Evolutionary conservation across 2,888 invertebrate genomes (phyloP).

Genomic region (Agrochola circellaris): DNA sequence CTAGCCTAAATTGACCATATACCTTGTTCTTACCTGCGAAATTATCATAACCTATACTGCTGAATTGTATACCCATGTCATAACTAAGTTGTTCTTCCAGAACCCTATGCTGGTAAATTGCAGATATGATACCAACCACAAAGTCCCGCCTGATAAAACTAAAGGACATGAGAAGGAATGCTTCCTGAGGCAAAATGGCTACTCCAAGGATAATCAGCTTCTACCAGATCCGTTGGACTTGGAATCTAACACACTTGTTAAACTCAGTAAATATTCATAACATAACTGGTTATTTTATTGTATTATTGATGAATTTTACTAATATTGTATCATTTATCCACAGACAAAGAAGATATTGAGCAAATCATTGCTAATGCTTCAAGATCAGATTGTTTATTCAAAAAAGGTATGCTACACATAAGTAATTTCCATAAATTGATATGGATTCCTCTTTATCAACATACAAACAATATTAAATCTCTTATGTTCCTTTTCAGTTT

Average conservation of each 20-base stretch:
- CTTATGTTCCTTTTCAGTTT: conserved; percentile 67
- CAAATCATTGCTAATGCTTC: conserved; percentile 79
- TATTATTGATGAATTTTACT: not conserved
- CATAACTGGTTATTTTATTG: not conserved
- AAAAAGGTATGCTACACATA: conserved; percentile 76
- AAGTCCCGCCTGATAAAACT: conserved; percentile 70
- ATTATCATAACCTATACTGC: not conserved
- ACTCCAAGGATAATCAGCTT: conserved; percentile 73
- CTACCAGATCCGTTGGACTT: conserved; percentile 79
- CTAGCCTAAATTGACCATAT: not conserved
- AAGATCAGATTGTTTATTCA: conserved; percentile 74
- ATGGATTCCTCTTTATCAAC: not conserved
- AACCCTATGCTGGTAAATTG: conserved; percentile 71
- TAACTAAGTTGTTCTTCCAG: conserved; percentile 69
- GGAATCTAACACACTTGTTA: conserved; percentile 75
- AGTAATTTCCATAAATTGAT: not conserved
- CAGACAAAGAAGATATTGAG: conserved; percentile 78
- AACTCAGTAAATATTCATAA: conserved; percentile 74
- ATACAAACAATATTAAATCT: conserved; percentile 37
- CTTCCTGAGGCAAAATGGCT: conserved; percentile 75
- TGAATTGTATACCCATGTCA: not conserved
- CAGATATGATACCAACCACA: conserved; percentile 77
- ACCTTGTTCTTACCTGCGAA: not conserved
- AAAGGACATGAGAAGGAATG: conserved; percentile 78
- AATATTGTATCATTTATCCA: conserved; percentile 48